phyloP scores from a whole-genome alignment of 2,113 vertebrate species.

The Rallus limicola region DNA sequence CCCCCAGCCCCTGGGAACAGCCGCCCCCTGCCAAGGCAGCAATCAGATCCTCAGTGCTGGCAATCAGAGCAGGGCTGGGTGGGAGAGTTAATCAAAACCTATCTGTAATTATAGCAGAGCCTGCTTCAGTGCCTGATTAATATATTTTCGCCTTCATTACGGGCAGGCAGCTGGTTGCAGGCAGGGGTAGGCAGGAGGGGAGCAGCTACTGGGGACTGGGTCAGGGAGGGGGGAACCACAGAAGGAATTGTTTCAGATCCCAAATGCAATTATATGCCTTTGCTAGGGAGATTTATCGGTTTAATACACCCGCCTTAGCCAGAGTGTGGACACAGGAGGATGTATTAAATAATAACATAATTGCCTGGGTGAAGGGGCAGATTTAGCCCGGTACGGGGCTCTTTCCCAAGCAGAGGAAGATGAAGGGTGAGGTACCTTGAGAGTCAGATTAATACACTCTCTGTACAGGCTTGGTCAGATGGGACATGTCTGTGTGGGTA shows the following conservation, averaged over 20 bases:
- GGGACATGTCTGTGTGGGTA: background rate
- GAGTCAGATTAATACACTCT: background rate
- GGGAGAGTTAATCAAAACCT: background rate
- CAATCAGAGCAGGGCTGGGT: background rate
- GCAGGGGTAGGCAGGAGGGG: rapidly evolving
- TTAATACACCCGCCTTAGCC: background rate
- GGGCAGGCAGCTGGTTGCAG: background rate
- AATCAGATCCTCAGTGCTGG: background rate
- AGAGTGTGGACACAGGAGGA: background rate
- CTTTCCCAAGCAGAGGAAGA: background rate
- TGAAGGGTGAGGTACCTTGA: background rate
- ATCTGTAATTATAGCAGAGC: background rate
- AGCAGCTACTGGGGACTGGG: background rate
- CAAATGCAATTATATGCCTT: background rate
- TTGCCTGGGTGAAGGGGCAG: background rate
- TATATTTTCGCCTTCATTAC: background rate
- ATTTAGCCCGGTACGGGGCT: background rate
- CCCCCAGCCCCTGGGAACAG: background rate
- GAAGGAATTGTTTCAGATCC: background rate
- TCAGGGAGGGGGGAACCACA: rapidly evolving
- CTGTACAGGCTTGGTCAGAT: background rate
- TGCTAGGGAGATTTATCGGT: background rate
- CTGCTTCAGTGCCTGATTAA: background rate
- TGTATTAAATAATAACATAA: background rate
- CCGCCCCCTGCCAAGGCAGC: rapidly evolving